Percentiles rank a stretch among this genome's conserved stretches.
phyloP scores from a whole-genome alignment of 1,140 invertebrate species.

The Cotesia typhae region DNA sequence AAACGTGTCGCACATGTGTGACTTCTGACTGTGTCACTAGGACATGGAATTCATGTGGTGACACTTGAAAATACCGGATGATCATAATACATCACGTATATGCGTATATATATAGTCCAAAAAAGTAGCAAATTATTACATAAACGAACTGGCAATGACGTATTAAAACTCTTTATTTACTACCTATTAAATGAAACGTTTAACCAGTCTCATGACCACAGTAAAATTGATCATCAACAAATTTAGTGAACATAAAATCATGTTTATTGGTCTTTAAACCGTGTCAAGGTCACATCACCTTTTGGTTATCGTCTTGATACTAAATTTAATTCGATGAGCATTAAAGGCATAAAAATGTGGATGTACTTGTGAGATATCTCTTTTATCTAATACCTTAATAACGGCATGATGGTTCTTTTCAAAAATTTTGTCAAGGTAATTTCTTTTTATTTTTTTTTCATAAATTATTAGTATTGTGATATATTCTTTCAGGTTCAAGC shows the following conservation, averaged over 20 bases:
- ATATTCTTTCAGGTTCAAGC: no score
- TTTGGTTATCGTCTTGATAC: slow-evolving; percentile 11
- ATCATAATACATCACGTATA: slow-evolving; percentile 1
- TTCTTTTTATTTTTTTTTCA: no score
- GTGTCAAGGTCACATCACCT: slow-evolving; percentile 24
- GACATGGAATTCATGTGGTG: slow-evolving; percentile 30
- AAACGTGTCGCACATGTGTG: slow-evolving; percentile 34
- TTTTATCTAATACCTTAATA: background rate
- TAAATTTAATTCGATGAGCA: slow-evolving; percentile 39
- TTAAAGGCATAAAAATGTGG: slow-evolving; percentile 5
- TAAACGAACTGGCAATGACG: background rate
- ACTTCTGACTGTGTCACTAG: slow-evolving; percentile 30
- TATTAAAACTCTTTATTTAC: no score
- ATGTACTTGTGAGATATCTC: slow-evolving; percentile 3
- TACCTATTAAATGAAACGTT: background rate
- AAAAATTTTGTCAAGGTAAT: no score
- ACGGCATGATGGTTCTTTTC: no score
- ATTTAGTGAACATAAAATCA: slow-evolving; percentile 1
- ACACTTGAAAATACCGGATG: slow-evolving; percentile 29
- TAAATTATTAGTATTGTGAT: no score
- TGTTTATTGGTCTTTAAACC: slow-evolving; percentile 21
- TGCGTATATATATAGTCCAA: background rate
- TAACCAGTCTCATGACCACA: background rate
- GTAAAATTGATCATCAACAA: slow-evolving; percentile 21
- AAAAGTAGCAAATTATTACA: slow-evolving; percentile 14